Conservation (phyloP, 2,888 invertebrate genomes). For the Scaptomyza reducta region DNA sequence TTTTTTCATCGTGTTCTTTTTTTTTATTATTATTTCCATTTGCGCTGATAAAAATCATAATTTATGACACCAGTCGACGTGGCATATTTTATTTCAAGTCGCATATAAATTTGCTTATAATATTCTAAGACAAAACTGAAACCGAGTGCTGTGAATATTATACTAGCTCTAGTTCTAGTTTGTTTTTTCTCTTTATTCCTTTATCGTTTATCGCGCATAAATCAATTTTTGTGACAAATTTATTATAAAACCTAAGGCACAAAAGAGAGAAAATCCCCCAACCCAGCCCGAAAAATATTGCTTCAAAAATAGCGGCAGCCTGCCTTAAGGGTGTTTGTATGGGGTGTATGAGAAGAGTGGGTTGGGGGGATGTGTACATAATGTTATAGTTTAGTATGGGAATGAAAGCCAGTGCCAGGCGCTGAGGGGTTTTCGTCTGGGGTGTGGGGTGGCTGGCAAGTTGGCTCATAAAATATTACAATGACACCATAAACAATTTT, state of each 20-base stretch:
- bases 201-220: slow-evolving; percentile 80
- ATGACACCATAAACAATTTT: slow-evolving; percentile 80
- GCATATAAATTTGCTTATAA: slow-evolving; percentile 44
- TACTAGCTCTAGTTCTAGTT: slow-evolving; percentile 40
- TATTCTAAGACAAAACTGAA: slow-evolving; percentile 12
- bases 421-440: slow-evolving; percentile 32
- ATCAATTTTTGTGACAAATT: slow-evolving; percentile 82
- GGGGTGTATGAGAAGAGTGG: neutral
- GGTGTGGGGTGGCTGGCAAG: slow-evolving; percentile 22
- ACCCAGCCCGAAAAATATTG: slow-evolving; percentile 47
- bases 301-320: slow-evolving; percentile 47
- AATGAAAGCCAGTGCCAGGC: slow-evolving; percentile 57
- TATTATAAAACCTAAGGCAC: slow-evolving; percentile 74
- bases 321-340: slow-evolving; percentile 33
- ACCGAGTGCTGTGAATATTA: slow-evolving; percentile 52
- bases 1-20: slow-evolving; percentile 15
- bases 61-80: slow-evolving; percentile 81
- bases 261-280: slow-evolving; percentile 16
- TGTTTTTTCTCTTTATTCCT: slow-evolving; percentile 28
- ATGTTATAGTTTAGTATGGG: slow-evolving; percentile 36
- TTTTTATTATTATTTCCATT: slow-evolving; percentile 74
- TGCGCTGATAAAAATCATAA: slow-evolving; percentile 83
- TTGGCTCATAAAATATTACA: slow-evolving; percentile 77
- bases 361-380: slow-evolving; percentile 29
- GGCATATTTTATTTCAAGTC: slow-evolving; percentile 68